Evolutionary conservation across 2,797 vertebrate species (phyloP), one percentile per base, ranked within the genome.

Genomic region (Semotilus atromaculatus): DNA sequence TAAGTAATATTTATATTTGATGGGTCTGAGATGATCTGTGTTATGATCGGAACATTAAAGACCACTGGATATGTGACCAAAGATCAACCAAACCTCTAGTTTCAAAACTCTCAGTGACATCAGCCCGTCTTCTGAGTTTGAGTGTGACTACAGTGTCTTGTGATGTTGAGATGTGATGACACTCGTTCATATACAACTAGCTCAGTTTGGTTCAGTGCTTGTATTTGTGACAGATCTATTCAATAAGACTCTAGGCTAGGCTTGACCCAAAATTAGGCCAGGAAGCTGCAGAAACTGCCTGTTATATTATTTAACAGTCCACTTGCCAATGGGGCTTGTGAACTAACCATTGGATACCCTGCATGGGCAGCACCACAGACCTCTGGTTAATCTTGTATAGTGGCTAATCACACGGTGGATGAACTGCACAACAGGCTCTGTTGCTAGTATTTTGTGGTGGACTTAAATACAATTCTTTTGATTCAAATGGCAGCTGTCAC

Each of bases 171-270:
- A 66, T 40, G 36, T 53, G n/a, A 81, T 82, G 78, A 78, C 73
- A 71, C 29, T 74, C 23, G 23, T 60, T 84, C 75, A 74, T 89
- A 53, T 82, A 48, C 31, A 8, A 16, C 67, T 80, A 77, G 67
- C 75, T 58, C 77, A 64, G 45, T 80, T 84, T 36, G 55, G 83
- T 64, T 67, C 74, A 74, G 73, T 62, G 73, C 81, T 85, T 78
- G 84, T 86, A 80, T 85, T 82, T 81, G 66, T 87, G 86, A 88
- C 87, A 80, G 77, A 86, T 83, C 36, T 80, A 45, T 84, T 87
- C 73, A 76, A 62, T 68, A 80, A 85, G 38, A 85, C 40, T 62
- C 66, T 48, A 51, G 76, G 34, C 53, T 38, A 85, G 70, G 38
- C 82, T 81, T 68, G 14, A 58, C 82, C 82, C 71, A 85, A 60